Evolutionary conservation across 2,797 vertebrate genomes (phyloP), one percentile per base, ranked within the genome.

Genomic region (Meriones psammophilus): DNA sequence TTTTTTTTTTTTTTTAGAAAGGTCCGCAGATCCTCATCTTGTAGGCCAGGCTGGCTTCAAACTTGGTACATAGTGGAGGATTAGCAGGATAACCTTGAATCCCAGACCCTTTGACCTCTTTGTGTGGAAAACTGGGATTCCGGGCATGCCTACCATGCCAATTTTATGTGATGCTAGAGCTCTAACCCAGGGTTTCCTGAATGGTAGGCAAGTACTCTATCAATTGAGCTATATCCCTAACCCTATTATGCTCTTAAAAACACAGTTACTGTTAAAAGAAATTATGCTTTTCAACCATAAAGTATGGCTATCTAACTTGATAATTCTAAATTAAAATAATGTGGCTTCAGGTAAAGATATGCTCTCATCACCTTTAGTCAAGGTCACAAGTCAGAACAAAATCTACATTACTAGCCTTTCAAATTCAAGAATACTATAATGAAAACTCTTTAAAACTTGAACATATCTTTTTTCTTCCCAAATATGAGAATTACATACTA

Each of bases 391-490:
- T 89, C n/a, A 79, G 28, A 94, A 58, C 60, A 88, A 85, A 88
- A 39, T 8, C 42, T 28, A 80, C 18, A 77, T 64, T 64, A 74
- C 39, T 88, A 77, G 18, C 20, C 6, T 91, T 89, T 74, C 76
- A 87, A 95, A 95, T 74, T 60, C n/a, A 96, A 68, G 60, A 69
- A 86, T 39, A 54, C 39, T n/a, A 28, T 26, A 91, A 87, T 64
- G 60, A 93, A 94, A 96, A 91, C 22, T 42, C 26, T 62, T 93
- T 36, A 58, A 88, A 94, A 93, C 14, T 5, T 95, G 26, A 89
- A 26, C 17, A 90, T 68, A 3, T 66, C 12, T 68, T 58, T 76
- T 80, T 79, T 50, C 39, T 36, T 24, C 46, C 22, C 46, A 71
- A n/a, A 58, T 62, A 30, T 89, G 24, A 26, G 28, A 28, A 36